Evolutionary conservation across 2,888 invertebrate species (phyloP).

Genomic region (Diloba caeruleocephala): DNA sequence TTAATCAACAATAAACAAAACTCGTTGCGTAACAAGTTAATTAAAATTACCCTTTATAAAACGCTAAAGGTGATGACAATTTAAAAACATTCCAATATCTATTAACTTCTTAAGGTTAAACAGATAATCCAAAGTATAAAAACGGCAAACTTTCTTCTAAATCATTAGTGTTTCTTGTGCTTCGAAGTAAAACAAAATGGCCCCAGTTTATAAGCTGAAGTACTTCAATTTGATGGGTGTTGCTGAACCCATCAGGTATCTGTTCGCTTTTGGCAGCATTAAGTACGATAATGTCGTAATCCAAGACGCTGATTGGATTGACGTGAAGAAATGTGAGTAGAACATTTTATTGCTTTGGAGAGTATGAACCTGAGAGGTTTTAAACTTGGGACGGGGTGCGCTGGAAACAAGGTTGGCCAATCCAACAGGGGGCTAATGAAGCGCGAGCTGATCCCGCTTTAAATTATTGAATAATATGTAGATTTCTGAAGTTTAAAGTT

Average conservation of each 20-base stretch:
- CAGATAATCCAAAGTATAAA: slow-evolving; percentile 32
- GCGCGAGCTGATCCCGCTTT: no score
- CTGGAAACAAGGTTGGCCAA: no score
- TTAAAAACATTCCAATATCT: slow-evolving; percentile 11
- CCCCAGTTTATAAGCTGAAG: slow-evolving; percentile 60
- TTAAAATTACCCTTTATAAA: slow-evolving; percentile 2
- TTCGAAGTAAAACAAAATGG: slow-evolving; percentile 45
- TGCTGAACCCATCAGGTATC: slow-evolving; percentile 63
- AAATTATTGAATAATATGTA: no score
- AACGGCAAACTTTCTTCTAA: slow-evolving; percentile 4
- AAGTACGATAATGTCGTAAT: slow-evolving; percentile 59
- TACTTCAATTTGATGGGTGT: slow-evolving; percentile 65
- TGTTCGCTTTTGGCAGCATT: slow-evolving; percentile 63
- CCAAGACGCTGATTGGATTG: slow-evolving; percentile 22
- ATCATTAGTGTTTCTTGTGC: slow-evolving; percentile 20
- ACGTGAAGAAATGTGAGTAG: slow-evolving; percentile 33
- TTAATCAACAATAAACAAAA: slow-evolving; percentile 1
- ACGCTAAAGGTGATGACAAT: slow-evolving; percentile 10
- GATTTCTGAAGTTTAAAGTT: no score
- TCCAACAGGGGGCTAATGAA: no score
- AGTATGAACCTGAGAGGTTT: no score
- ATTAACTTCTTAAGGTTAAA: slow-evolving; percentile 26
- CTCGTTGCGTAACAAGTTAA: neutral
- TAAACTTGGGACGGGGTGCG: no score
- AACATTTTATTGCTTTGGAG: neutral